These are phyloP conservation scores for Sturnus vulgaris DNA, from an alignment of 2,113 vertebrate genomes.

Conservation along the genomic window DNA sequence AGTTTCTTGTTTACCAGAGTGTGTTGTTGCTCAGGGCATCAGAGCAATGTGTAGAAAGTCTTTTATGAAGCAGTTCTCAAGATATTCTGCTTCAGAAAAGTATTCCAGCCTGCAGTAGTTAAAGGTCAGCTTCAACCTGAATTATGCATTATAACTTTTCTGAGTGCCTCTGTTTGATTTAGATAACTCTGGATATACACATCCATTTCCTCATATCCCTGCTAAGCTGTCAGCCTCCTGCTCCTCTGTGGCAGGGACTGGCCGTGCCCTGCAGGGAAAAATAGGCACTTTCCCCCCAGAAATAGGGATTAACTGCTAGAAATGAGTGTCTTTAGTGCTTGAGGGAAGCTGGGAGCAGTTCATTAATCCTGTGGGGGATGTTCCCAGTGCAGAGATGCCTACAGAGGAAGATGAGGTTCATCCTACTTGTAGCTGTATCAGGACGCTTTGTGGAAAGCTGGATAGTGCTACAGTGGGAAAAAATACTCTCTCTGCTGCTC, in stretches of 20 bases:
- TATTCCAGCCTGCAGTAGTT: not conserved
- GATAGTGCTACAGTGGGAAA: not conserved
- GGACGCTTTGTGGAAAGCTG: not conserved
- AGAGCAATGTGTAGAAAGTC: not conserved
- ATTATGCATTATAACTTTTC: not conserved
- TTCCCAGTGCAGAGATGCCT: not conserved
- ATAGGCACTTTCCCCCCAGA: not conserved
- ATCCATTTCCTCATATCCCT: not conserved
- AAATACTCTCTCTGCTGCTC: not conserved
- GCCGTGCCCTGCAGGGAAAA: fast-evolving
- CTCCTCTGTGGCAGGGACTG: not conserved
- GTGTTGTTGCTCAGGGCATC: not conserved
- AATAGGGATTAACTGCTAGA: not conserved
- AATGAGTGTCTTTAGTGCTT: not conserved
- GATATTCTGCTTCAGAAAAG: not conserved
- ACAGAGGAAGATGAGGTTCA: not conserved
- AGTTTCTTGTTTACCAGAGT: not conserved
- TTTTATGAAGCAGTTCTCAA: not conserved
- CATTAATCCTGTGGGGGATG: not conserved
- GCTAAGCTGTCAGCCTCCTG: not conserved
- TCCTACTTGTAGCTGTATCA: not conserved
- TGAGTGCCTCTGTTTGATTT: not conserved
- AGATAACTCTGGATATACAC: not conserved
- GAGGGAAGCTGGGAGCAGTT: not conserved
- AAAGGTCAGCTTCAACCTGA: conserved; percentile 3